A percentile compares a stretch with the other conserved stretches of the same genome.
Conservation (phyloP, 1,140 invertebrate species). For the Drosophila nigrodunni region DNA sequence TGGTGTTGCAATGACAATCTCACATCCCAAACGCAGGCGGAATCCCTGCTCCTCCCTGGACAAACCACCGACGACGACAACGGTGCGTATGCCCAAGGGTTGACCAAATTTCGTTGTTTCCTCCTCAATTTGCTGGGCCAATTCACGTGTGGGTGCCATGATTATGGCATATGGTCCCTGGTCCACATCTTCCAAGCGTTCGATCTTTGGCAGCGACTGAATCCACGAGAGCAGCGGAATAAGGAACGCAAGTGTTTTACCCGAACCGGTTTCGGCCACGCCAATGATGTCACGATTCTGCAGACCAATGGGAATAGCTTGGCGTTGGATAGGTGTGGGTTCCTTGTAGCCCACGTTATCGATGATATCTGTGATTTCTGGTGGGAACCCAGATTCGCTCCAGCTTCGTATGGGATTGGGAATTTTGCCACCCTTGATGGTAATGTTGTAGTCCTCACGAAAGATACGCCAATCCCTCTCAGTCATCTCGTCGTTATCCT, state of each 20-base stretch:
- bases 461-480: conserved; percentile 99
- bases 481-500: conserved; percentile 97
- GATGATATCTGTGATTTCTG: conserved; percentile 97
- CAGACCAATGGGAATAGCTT: conserved; percentile 99
- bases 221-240: conserved; percentile 99
- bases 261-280: conserved; percentile 99
- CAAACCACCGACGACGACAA: conserved; percentile 98
- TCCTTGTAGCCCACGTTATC: conserved; percentile 98
- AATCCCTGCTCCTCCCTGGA: conserved; percentile 99
- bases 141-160: conserved; percentile 98
- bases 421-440: conserved; percentile 98
- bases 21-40: conserved; percentile 97
- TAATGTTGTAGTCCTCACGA: conserved; percentile 99
- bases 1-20: conserved; percentile 99
- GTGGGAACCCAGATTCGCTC: conserved; percentile 96
- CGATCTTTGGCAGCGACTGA: conserved; percentile 97
- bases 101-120: conserved; percentile 99
- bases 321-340: conserved; percentile 99
- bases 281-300: conserved; percentile 99
- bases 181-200: conserved; percentile 95
- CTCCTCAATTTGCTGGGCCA: conserved; percentile 99
- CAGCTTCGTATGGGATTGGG: conserved; percentile 98
- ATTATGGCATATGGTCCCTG: conserved; percentile 99
- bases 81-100: conserved; percentile 96
- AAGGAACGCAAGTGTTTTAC: conserved; percentile 99